Evolutionary conservation across 2,797 vertebrate genomes (phyloP), one percentile per base, ranked within the genome.

Genomic region (Dipus sagitta): DNA sequence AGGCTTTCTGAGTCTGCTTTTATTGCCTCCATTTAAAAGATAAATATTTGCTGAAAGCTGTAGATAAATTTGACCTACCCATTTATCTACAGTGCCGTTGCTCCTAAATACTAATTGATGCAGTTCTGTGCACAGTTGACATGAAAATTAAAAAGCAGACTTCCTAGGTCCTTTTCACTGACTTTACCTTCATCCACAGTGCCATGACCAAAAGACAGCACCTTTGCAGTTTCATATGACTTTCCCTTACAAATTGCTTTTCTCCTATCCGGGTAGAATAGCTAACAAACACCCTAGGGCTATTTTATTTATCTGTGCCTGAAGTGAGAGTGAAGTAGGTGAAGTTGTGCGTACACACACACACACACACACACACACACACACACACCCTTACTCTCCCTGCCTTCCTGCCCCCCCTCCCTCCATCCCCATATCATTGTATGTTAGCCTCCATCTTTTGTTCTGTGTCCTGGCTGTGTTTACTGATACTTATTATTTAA

Each of bases 401-500:
- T 38, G 3, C 38, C 38, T 38, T 6, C 38, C 38, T 38, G 13
- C 20, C 20, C 9, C 9, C n/a, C 12, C 18, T 26, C 6, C 1
- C 4, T 54, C 20, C 1, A 3, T 20, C 10, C 23, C 38, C 34
- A 71, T 26, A 3, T 67, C 60, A 8, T 34, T 15, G 18, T 14
- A 89, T 86, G 81, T 15, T 82, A 42, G 67, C 76, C 88, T 82
- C 86, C 81, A 28, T 52, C 12, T 32, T 78, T 74, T 91, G 60
- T 71, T 76, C 58, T 75, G 32, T 54, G 10, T 3, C 1, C 90
- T 94, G 81, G 91, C 92, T 64, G 0, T 86, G 47, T 82, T 95
- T 93, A 90, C 38, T 88, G 64, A 88, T 96, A 72, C 77, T 92
- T 88, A 42, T 14, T 84, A 32, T 85, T 98, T 97, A 34, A 95